Percentiles rank a stretch among this genome's conserved stretches.
Evolutionary conservation across 2,888 invertebrate genomes (phyloP).

Genomic region (Mimas tiliae): DNA sequence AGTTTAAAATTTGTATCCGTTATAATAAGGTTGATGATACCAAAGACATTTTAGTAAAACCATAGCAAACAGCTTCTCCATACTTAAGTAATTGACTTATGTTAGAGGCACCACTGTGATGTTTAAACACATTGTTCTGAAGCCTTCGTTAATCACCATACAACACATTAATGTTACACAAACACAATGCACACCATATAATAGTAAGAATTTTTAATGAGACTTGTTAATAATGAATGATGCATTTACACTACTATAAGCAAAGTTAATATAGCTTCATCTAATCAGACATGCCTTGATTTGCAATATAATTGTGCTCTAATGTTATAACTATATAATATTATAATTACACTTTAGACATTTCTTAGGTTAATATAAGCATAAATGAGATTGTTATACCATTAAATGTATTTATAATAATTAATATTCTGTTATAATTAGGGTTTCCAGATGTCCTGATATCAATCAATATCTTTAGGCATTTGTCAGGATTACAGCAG

Average conservation of each 20-base stretch:
- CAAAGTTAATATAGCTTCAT: neutral
- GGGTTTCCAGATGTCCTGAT: too few species aligned
- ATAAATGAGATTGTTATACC: neutral
- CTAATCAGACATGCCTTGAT: neutral
- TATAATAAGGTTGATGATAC: too few species aligned
- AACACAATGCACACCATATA: neutral
- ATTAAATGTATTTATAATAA: neutral
- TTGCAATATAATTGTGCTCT: neutral
- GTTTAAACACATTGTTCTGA: neutral
- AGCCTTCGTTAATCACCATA: neutral
- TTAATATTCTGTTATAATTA: neutral
- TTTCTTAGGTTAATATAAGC: slow-evolving; percentile 3
- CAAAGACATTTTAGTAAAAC: too few species aligned
- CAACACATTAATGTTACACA: neutral
- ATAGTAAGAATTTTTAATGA: neutral
- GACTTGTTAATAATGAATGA: slow-evolving; percentile 4
- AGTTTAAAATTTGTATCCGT: too few species aligned
- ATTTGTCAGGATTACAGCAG: too few species aligned
- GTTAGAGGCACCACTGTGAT: neutral
- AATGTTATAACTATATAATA: neutral
- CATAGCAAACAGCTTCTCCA: too few species aligned
- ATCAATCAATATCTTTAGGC: too few species aligned
- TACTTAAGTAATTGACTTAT: too few species aligned
- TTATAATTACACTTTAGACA: neutral
- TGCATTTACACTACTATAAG: neutral